phyloP scores from a whole-genome alignment of 2,797 vertebrate species.

The Enteromius argenteus region DNA sequence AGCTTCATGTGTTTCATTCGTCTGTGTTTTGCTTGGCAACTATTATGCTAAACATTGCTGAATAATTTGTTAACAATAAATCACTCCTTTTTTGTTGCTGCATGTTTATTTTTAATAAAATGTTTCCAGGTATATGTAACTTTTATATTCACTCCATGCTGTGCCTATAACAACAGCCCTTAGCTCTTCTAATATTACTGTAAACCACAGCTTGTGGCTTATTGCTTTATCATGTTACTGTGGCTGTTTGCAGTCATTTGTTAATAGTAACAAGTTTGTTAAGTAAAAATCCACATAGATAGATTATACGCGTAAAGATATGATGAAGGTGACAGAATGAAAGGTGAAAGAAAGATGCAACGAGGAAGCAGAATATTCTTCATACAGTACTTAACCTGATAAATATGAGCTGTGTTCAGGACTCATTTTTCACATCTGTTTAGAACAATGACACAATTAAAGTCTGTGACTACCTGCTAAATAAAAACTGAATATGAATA shows the following conservation, averaged over 20 bases:
- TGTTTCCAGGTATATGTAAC: neutral
- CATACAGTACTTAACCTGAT: neutral
- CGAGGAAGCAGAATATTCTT: neutral
- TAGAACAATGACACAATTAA: neutral
- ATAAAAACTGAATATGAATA: neutral
- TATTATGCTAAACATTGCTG: neutral
- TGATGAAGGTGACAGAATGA: neutral
- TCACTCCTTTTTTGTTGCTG: neutral
- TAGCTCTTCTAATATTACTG: neutral
- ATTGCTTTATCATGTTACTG: neutral
- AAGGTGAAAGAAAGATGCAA: neutral
- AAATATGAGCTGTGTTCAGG: conserved; percentile 9
- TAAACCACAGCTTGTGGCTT: neutral
- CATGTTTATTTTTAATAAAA: neutral
- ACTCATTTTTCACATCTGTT: neutral
- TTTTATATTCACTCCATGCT: neutral
- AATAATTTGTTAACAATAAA: neutral
- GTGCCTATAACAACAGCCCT: neutral
- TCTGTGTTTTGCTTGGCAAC: neutral
- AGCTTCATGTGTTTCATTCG: no score
- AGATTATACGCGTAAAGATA: neutral
- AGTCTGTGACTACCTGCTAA: neutral
- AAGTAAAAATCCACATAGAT: neutral
- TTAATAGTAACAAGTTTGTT: neutral
- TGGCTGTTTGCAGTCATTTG: neutral